Evolutionary conservation across 2,113 vertebrate species (phyloP).

Genomic region (Misgurnus mizolepis): DNA sequence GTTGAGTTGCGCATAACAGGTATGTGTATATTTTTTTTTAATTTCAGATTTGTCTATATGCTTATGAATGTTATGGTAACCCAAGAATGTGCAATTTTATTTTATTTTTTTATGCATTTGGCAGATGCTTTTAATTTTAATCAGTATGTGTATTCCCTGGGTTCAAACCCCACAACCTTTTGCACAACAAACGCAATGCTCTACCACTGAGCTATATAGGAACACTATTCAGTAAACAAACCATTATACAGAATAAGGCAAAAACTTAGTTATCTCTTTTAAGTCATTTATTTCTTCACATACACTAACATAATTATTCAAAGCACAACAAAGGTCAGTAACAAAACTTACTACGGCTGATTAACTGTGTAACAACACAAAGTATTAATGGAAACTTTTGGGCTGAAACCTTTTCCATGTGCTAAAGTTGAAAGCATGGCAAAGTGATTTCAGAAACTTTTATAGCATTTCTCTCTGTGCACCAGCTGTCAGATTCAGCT

Average conservation of each 20-base stretch:
- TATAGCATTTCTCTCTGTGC: slow-evolving; percentile 23
- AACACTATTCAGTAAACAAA: too few relatives aligned
- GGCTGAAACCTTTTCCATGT: slow-evolving; percentile 19
- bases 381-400: slow-evolving; percentile 19
- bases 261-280: too few relatives aligned
- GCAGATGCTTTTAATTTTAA: too few relatives aligned
- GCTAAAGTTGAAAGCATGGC: neutral
- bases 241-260: too few relatives aligned
- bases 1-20: neutral
- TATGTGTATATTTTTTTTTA: too few relatives aligned
- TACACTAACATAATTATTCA: neutral
- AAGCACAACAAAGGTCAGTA: neutral
- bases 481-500: slow-evolving; percentile 25
- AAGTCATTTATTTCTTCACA: neutral
- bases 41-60: too few relatives aligned
- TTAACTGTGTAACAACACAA: neutral
- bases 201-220: too few relatives aligned
- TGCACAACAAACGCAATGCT: too few relatives aligned
- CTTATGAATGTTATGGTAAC: neutral
- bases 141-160: too few relatives aligned
- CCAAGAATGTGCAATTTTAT: neutral
- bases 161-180: too few relatives aligned
- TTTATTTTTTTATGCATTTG: too few relatives aligned
- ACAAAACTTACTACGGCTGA: neutral
- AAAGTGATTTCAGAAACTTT: slow-evolving; percentile 22